Evolutionary conservation across 2,113 vertebrate species (phyloP), one percentile per base, ranked within the genome.

Genomic region (Dasyurus viverrinus): DNA sequence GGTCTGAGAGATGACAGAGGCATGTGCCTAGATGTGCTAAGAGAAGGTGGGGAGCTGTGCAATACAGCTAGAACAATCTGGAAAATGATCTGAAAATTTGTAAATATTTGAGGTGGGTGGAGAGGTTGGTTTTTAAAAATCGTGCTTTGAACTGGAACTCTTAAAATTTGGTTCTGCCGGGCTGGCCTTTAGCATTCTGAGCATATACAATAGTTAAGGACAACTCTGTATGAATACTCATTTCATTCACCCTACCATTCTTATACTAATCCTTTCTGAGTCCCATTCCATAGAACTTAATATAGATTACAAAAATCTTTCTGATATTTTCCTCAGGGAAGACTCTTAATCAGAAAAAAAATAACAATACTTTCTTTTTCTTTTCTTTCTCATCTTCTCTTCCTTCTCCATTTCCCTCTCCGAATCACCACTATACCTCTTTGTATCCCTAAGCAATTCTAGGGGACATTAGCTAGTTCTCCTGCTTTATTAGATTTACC

Each of bases 31-130:
- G 89, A 92, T 84, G 89, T 94, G 96, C 89, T 92, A 22, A 92
- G 96, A 90, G 94, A 95, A 93, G 36, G 42, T 47, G 1, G 19
- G n/a, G 53, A 53, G n/a, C 54, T 54, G 36, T 91, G 94, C 93
- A 92, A 95, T 27, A 92, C 94, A 94, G 94, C 95, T 68, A 91
- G 92, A 95, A 91, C 52, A 48, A 24, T 89, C 54, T n/a, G 96
- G 90, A 92, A 97, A 96, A 57, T 94, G 93, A 76, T 19, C 95
- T 97, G 95, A 98, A 98, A 97, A 91, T 19, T 84, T 84, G n/a
- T 84, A 84, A 19, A 42, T 84, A 42, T 84, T 84, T 9, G n/a
- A 22, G 16, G 14, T 16, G 60, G 60, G 60, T 76, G 60, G 60
- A n/a, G 68, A 26, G 68, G 19, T 42, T 84, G 42, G 42, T 84